phyloP scores from a whole-genome alignment of 2,113 vertebrate species.

The Circaetus cinerascens region DNA sequence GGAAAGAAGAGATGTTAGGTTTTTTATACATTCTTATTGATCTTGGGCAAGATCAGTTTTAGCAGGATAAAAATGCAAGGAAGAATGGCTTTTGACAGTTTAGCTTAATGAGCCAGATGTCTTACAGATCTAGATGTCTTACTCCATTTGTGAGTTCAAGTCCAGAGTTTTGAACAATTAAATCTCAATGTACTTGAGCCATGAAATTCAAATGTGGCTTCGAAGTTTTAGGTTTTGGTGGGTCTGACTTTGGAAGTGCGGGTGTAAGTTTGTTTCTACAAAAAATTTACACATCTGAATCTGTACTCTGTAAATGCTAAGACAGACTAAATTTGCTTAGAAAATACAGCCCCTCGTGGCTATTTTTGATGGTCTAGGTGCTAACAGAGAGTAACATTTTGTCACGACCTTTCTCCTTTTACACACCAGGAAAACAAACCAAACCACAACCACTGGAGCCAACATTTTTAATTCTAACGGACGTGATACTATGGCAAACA shows the following conservation, averaged over 20 bases:
- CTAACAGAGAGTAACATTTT: neutral
- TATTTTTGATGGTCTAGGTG: neutral
- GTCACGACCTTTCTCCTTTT: neutral
- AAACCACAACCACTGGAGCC: neutral
- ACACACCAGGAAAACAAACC: neutral
- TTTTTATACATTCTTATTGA: neutral
- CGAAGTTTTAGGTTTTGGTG: neutral
- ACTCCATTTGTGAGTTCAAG: neutral
- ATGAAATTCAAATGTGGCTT: neutral
- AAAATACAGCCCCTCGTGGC: neutral
- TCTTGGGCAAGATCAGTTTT: neutral
- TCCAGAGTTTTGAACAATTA: neutral
- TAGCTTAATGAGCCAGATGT: neutral
- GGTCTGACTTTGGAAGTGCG: neutral
- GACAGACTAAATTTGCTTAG: neutral
- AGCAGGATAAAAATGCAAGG: neutral
- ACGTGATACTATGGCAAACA: neutral
- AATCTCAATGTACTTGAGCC: neutral
- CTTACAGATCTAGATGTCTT: neutral
- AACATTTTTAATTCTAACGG: neutral
- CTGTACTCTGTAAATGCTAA: neutral
- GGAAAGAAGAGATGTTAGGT: neutral
- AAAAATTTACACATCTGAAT: neutral
- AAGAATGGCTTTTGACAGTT: neutral
- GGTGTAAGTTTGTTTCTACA: neutral